phyloP scores from a whole-genome alignment of 2,113 vertebrate genomes.

The Syngnathus floridae region DNA sequence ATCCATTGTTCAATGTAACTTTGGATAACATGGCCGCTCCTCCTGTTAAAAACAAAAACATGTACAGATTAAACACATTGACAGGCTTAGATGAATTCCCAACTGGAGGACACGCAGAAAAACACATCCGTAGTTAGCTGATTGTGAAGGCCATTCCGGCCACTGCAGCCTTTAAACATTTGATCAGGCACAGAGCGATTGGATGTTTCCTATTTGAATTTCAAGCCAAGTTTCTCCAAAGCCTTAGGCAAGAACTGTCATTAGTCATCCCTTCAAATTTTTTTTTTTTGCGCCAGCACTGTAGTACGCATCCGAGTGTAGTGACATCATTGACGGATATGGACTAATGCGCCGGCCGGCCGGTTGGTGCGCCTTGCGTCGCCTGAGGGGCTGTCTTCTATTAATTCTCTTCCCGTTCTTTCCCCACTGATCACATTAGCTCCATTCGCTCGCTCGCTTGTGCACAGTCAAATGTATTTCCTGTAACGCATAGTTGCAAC shows the following conservation, averaged over 20 bases:
- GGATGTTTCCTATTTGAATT: constrained; percentile 3
- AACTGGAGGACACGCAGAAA: background rate
- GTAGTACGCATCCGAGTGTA: constrained; percentile 24
- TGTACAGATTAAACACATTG: too few relatives aligned
- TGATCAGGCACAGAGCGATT: background rate
- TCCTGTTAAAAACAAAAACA: too few relatives aligned
- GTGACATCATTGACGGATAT: constrained; percentile 36
- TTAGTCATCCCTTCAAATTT: constrained; percentile 38
- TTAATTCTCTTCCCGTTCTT: constrained; percentile 14
- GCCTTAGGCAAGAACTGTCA: constrained; percentile 39
- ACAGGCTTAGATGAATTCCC: background rate
- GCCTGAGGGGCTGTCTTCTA: constrained; percentile 40
- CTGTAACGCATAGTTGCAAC: constrained; percentile 1
- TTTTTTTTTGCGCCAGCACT: constrained; percentile 28
- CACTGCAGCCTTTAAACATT: background rate
- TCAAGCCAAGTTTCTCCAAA: constrained; percentile 18
- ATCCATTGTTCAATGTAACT: too few relatives aligned
- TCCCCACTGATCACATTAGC: constrained; percentile 21
- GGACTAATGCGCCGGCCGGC: constrained; percentile 34
- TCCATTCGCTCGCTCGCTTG: constrained; percentile 10
- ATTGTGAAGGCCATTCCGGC: background rate
- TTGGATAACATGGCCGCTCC: too few relatives aligned
- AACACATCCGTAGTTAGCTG: background rate
- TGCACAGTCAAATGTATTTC: constrained; percentile 11
- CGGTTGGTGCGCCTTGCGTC: constrained; percentile 28